Evolutionary conservation across 2,797 vertebrate species (phyloP).

Genomic region (Aselliscus stoliczkanus): DNA sequence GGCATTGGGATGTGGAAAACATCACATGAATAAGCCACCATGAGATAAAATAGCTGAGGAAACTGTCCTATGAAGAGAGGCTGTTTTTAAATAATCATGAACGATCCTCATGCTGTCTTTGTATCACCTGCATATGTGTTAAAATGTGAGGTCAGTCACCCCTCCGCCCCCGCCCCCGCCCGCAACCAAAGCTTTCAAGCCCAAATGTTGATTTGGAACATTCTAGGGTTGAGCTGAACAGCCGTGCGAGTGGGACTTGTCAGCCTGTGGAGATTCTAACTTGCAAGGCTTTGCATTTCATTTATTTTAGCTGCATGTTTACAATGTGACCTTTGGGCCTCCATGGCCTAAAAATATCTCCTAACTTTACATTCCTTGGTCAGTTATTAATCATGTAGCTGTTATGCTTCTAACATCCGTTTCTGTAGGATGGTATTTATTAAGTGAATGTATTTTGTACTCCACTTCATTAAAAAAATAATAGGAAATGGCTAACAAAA

Average conservation of each 20-base stretch:
- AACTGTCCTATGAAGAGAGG: neutral
- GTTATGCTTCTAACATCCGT: neutral
- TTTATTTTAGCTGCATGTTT: neutral
- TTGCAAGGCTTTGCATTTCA: neutral
- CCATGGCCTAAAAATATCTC: neutral
- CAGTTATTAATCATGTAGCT: neutral
- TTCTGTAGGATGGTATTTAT: neutral
- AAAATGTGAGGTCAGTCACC: neutral
- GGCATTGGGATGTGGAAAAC: neutral
- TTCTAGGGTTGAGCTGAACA: neutral
- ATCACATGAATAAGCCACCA: neutral
- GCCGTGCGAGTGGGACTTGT: neutral
- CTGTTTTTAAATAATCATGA: neutral
- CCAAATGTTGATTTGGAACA: neutral
- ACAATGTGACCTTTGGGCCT: neutral
- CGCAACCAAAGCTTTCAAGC: neutral
- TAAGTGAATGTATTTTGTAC: neutral
- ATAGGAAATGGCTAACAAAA: neutral
- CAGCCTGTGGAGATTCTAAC: neutral
- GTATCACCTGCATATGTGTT: neutral
- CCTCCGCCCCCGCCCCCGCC: neutral
- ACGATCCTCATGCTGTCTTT: neutral
- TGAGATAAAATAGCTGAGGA: neutral
- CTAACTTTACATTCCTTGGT: neutral
- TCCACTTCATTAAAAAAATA: neutral